phyloP scores from a whole-genome alignment of 1,140 invertebrate species.

The Heterodera schachtii region DNA sequence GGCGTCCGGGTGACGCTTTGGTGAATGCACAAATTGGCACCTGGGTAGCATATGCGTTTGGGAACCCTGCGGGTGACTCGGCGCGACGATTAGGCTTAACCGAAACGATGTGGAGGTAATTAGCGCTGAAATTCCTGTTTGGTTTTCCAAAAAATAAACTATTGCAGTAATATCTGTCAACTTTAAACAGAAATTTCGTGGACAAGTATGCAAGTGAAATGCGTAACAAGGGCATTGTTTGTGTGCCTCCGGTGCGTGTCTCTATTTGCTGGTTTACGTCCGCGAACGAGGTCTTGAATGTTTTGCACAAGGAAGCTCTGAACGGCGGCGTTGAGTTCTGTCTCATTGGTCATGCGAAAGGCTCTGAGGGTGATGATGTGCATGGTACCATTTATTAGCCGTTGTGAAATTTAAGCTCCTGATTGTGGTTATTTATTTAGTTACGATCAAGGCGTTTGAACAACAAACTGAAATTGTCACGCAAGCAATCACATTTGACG shows the following conservation, averaged over 20 bases:
- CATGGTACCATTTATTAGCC: background rate
- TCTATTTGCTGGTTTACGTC: background rate
- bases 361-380: conserved; percentile 5
- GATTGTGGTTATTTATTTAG: background rate
- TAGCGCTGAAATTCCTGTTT: background rate
- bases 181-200: too few relatives aligned
- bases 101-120: background rate
- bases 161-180: too few relatives aligned
- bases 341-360: conserved; percentile 14
- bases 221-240: too few relatives aligned
- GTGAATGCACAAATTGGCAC: background rate
- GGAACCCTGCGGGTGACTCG: background rate
- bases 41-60: conserved; percentile 23
- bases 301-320: background rate
- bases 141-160: too few relatives aligned
- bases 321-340: background rate
- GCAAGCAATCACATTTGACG: background rate
- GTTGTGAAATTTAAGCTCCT: too few relatives aligned
- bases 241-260: too few relatives aligned
- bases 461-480: conserved; percentile 16
- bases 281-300: background rate
- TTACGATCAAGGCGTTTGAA: conserved; percentile 4
- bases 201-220: too few relatives aligned
- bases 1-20: background rate
- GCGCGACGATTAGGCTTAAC: background rate